Conservation (phyloP, 1,140 invertebrate genomes). For the Pseudomyrmex concolor region DNA sequence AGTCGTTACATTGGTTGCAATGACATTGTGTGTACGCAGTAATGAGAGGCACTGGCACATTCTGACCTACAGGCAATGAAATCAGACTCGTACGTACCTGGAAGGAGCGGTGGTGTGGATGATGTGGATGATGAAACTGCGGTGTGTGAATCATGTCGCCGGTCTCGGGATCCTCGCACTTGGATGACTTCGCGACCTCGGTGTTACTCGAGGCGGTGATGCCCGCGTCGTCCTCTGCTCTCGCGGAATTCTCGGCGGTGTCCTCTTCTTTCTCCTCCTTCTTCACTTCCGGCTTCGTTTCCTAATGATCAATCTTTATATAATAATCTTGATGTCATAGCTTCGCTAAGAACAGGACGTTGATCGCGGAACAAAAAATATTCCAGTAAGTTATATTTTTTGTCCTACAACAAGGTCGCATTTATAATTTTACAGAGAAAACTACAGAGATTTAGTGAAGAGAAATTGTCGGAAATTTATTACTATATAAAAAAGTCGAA, state of each 20-base stretch:
- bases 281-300: conserved; percentile 77
- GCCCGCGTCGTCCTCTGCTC: conserved; percentile 70
- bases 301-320: conserved; percentile 51
- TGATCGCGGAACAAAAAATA: conserved; percentile 18
- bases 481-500: not conserved
- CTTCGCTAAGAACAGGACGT: not conserved
- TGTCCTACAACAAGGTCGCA: too few species aligned
- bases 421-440: too few species aligned
- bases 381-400: not conserved
- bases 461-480: not conserved
- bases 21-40: conserved; percentile 23
- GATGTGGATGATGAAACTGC: conserved; percentile 87
- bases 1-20: conserved; percentile 46
- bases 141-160: conserved; percentile 89
- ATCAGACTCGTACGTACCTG: conserved; percentile 84
- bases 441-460: too few species aligned
- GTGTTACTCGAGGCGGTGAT: conserved; percentile 67
- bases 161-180: conserved; percentile 84
- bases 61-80: conserved; percentile 33
- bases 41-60: conserved; percentile 13
- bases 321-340: conserved; percentile 2
- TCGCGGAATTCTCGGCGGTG: conserved; percentile 70
- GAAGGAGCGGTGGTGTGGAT: conserved; percentile 86
- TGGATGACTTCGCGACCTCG: conserved; percentile 75
- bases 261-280: conserved; percentile 75